Base-by-base conservation (phyloP, 2,113 vertebrate species). In the Daubentonia madagascariensis region DNA sequence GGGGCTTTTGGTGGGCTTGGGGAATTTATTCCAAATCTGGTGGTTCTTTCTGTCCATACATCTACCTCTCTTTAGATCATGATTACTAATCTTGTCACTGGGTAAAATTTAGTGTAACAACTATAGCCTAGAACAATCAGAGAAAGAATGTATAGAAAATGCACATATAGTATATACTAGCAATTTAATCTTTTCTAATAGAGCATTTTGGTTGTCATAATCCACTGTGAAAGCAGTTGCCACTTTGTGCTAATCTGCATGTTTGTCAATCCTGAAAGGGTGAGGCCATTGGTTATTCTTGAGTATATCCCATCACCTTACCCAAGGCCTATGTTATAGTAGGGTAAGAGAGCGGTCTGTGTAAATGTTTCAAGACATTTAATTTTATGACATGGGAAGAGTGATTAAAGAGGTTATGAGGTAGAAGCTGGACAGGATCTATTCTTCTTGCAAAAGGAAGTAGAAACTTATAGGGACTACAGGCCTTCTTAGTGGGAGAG, bases 381-480 rank as follows among this genome's bases (percentile, higher is more conserved):
- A n/a, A 35, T 89, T 89, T 92, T 67, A n/a, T 78, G 48, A 68
- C 45, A 59, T 12, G 16, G 28, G 22, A 88, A 72, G 5, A 89
- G 23, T 23, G 6, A 81, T 67, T 67, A 68, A 88, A 40, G 40
- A 65, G 17, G n/a, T 93, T 81, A 43, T 86, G 63, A 68, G n/a
- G 8, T 67, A 68, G 54, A 95, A 61, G 22, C 72, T 83, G 3
- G 3, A 79, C 28, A 18, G 11, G 28, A 68, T 9, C 18, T 86
- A 75, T 43, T 70, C 22, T 48, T 92, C 65, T 93, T 91, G 35
- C 72, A 98, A 96, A 67, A 57, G 35, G 9, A 91, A 80, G 35
- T 89, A 79, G 73, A 78, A 59, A 65, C 84, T 84, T 81, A 30
- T 50, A 85, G 10, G 28, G 59, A 63, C 20, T 73, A 22, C 2